A percentile compares a stretch with the other conserved stretches of the same genome.
These are phyloP conservation scores for Turritopsis dohrnii DNA, from an alignment of 30 jellyfish, hydroid and myxozoan species.

Conservation along the genomic window DNA sequence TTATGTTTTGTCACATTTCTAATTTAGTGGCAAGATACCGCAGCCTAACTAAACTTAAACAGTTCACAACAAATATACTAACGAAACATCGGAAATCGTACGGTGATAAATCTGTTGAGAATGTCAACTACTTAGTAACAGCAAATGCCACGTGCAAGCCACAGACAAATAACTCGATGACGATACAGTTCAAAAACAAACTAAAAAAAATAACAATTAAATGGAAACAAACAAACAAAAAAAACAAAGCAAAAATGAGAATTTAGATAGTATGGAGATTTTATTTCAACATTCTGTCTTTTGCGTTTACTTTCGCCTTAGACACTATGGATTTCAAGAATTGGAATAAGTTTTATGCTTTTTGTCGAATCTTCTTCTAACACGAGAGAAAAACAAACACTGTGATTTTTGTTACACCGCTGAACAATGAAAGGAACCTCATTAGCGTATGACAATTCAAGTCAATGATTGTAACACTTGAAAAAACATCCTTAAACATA, in stretches of 20 bases:
- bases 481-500: neutral
- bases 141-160: neutral
- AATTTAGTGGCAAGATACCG: neutral
- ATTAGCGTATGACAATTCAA: neutral
- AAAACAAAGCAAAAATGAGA: no score
- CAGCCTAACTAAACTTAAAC: neutral
- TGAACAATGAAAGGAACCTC: neutral
- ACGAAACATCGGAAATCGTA: neutral
- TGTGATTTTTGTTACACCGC: neutral
- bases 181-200: neutral
- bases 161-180: neutral
- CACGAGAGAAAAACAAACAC: neutral
- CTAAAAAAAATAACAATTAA: no score
- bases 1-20: no score
- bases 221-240: neutral
- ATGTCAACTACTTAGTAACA: neutral
- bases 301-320: neutral
- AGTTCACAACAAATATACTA: neutral
- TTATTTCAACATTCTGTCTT: no score
- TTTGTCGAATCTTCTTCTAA: neutral
- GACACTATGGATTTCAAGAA: neutral
- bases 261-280: no score
- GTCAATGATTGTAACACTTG: neutral
- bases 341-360: neutral
- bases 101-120: neutral